A percentile compares a stretch with the other conserved stretches of the same genome.
phyloP scores from a whole-genome alignment of 1,140 invertebrate species.

The Amyelois transitella region DNA sequence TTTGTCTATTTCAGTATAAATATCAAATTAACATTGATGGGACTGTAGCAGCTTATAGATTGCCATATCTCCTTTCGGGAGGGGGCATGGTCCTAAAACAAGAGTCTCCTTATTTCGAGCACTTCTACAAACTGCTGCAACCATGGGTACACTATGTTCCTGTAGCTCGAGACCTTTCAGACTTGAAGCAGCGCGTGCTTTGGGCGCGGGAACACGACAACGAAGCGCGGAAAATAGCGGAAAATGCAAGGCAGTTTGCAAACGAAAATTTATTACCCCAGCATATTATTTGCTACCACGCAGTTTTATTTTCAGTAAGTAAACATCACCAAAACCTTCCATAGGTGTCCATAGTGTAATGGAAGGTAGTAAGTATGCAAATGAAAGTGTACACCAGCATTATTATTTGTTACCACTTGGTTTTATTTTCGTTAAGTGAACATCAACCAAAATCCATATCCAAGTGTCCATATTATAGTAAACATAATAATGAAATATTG shows the following conservation, averaged over 20 bases:
- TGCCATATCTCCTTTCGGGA: constrained; percentile 93
- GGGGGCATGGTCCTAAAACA: constrained; percentile 93
- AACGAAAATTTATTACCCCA: constrained; percentile 87
- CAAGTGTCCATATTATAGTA: no score
- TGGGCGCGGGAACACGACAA: constrained; percentile 89
- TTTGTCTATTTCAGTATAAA: constrained; percentile 94
- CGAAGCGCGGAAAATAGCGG: constrained; percentile 81
- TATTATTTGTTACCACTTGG: no score
- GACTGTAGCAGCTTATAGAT: constrained; percentile 95
- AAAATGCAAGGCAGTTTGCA: constrained; percentile 83
- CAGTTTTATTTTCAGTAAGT: constrained; percentile 82
- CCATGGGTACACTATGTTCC: constrained; percentile 90
- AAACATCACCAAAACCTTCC: no score
- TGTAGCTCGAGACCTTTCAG: constrained; percentile 85
- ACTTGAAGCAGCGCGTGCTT: constrained; percentile 85
- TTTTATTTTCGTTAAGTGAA: no score
- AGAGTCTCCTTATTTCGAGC: constrained; percentile 94
- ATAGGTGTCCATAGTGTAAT: no score
- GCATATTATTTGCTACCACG: constrained; percentile 94
- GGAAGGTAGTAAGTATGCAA: no score
- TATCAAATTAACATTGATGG: constrained; percentile 97
- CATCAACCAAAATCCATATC: no score
- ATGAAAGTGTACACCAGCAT: no score
- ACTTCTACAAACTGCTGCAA: constrained; percentile 89
- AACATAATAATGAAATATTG: no score